Evolutionary conservation across 2,888 invertebrate genomes (phyloP).

Genomic region (Halocaridina rubra): DNA sequence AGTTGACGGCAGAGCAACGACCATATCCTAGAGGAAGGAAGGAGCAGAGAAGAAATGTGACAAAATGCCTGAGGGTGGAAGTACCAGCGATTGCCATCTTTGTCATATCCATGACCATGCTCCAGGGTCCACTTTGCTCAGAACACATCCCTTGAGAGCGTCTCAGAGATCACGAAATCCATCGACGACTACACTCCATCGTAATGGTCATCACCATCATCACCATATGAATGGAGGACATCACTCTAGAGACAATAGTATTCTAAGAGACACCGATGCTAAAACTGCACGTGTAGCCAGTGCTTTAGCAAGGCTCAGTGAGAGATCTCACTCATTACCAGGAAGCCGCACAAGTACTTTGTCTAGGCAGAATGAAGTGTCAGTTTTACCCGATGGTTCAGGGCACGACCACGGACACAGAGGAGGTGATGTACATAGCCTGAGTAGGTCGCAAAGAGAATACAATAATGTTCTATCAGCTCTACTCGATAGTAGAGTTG

Average conservation of each 20-base stretch:
- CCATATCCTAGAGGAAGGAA: too few relatives aligned
- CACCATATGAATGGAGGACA: neutral
- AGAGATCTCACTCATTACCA: constrained; percentile 54
- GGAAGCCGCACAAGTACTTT: constrained; percentile 56
- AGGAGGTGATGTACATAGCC: neutral
- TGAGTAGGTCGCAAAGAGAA: constrained; percentile 10
- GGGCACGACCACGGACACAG: neutral
- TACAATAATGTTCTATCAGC: constrained; percentile 32
- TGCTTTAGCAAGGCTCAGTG: constrained; percentile 49
- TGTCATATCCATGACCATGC: constrained; percentile 62
- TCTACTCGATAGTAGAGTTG: constrained; percentile 18
- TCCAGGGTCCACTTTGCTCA: constrained; percentile 29
- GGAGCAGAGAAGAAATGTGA: neutral
- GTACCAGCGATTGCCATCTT: constrained; percentile 44
- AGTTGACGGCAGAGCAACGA: too few relatives aligned
- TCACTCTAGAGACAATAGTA: neutral
- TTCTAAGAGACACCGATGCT: neutral
- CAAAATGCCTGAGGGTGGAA: constrained; percentile 35
- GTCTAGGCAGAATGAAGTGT: constrained; percentile 19
- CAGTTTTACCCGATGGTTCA: constrained; percentile 12
- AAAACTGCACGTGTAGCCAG: constrained; percentile 28
- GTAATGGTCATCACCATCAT: constrained; percentile 15
- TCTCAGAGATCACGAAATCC: constrained; percentile 26
- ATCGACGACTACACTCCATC: constrained; percentile 2
- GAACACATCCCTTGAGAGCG: constrained; percentile 51